Conservation (phyloP, 2,888 invertebrate genomes). For the Empis stercorea region DNA sequence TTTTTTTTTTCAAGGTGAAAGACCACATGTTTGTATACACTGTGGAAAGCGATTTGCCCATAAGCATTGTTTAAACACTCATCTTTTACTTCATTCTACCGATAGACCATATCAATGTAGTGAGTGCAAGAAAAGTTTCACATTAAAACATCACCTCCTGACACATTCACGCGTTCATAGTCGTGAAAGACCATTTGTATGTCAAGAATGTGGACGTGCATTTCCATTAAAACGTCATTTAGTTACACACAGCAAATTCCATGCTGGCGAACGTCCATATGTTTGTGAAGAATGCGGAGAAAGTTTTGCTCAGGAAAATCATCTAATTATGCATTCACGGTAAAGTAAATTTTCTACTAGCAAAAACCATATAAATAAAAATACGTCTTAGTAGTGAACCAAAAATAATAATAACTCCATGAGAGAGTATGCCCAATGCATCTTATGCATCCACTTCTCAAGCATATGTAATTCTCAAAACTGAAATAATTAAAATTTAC, state of each 20-base stretch:
- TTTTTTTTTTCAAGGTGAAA: conserved; percentile 41
- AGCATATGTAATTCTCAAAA: too few relatives aligned
- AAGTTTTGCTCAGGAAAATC: conserved; percentile 82
- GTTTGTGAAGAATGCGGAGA: conserved; percentile 86
- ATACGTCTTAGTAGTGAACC: too few relatives aligned
- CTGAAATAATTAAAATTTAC: too few relatives aligned
- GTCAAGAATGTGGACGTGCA: conserved; percentile 68
- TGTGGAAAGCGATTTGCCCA: conserved; percentile 72
- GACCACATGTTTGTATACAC: conserved; percentile 65
- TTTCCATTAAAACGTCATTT: conserved; percentile 72
- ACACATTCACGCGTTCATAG: conserved; percentile 70
- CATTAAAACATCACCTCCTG: conserved; percentile 69
- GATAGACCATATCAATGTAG: conserved; percentile 71
- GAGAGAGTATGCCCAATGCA: too few relatives aligned
- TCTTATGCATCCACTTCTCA: too few relatives aligned
- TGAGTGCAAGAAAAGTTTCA: conserved; percentile 78
- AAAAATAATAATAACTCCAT: too few relatives aligned
- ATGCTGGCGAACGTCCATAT: conserved; percentile 71
- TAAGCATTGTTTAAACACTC: conserved; percentile 73
- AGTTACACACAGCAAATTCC: conserved; percentile 75
- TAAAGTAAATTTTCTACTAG: conserved; percentile 11
- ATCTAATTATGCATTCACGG: conserved; percentile 43
- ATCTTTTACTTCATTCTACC: conserved; percentile 65
- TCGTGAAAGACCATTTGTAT: conserved; percentile 67
- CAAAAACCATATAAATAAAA: too few relatives aligned